Evolutionary conservation across 2,888 invertebrate species (phyloP), one percentile per base, ranked within the genome.

Genomic region (Troides aeacus): DNA sequence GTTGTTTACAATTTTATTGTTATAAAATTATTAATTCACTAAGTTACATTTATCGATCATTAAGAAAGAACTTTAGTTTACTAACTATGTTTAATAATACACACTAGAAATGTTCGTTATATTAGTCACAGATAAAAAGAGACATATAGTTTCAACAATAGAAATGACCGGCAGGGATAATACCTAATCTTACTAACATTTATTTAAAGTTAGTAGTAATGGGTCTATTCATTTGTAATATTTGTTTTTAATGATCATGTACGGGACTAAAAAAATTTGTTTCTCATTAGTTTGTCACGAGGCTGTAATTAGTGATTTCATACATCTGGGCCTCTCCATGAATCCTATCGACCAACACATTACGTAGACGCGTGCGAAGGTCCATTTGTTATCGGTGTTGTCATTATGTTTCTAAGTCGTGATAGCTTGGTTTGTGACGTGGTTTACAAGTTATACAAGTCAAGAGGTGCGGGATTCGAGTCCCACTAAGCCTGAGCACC

Each of bases 221-320:
- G 46, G 24, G 24, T 30, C 8, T n/a, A 59, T 46, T 18, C 6
- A 65, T 65, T 65, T 59, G 24, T 65, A 46, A 46, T 24, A 59
- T 64, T 64, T 30, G 59, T 46, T 58, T 58, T 24, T 59, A 59
- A 65, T 39, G 46, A 30, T 42, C 18, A 50, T n/a, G 46, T 63
- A 17, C 2, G 8, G n/a, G 46, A 24, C 46, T 42, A 30, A 24
- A 12, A 46, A 46, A 59, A 57, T n/a, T 64, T 39, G 46, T 46
- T n/a, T 23, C 23, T 59, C 59, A 17, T 65, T 65, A 65, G 59
- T 65, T 65, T 65, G 59, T 65, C 65, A 59, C 59, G 59, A 24
- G 65, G 58, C 65, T n/a, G 56, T 42, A 57, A 64, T 23, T 56
- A 65, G 39, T 18, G 64, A 64, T 58, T 57, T 7, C 57, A 57